Conservation (phyloP, 2,113 vertebrate species). For the Sardina pilchardus region DNA sequence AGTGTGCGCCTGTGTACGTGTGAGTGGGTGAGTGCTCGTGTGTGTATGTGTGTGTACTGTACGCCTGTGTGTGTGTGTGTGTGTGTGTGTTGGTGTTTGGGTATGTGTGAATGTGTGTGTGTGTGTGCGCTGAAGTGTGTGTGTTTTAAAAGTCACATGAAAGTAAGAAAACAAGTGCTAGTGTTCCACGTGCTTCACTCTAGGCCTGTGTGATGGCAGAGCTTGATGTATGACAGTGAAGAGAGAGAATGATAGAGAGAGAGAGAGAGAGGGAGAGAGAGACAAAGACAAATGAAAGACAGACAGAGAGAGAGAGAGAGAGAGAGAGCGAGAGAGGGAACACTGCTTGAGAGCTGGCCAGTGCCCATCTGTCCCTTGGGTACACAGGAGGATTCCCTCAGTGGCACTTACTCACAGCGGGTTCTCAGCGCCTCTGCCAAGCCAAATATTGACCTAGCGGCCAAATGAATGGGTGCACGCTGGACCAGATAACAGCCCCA, state of each 20-base stretch:
- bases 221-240: background rate
- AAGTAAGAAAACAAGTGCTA: slow-evolving; percentile 12
- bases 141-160: slow-evolving; percentile 16
- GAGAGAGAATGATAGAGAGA: background rate
- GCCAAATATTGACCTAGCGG: slow-evolving; percentile 49
- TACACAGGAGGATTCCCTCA: slow-evolving; percentile 40
- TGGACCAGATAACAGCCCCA: slow-evolving; percentile 32
- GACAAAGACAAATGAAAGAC: background rate
- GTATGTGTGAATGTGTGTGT: background rate
- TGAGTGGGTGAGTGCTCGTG: background rate
- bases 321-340: background rate
- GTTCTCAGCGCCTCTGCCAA: slow-evolving; percentile 25
- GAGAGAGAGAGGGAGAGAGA: background rate
- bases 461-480: slow-evolving; percentile 37
- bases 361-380: slow-evolving; percentile 28
- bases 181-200: background rate
- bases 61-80: background rate
- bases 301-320: background rate
- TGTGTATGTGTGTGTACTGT: background rate
- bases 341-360: slow-evolving; percentile 18
- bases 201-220: background rate
- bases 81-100: background rate
- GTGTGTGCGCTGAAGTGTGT: background rate
- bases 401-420: slow-evolving; percentile 35
- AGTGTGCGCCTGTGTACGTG: background rate